Percentiles rank a stretch among this genome's conserved stretches.
Conservation (phyloP, 2,797 vertebrate genomes). For the Gorsachius magnificus region DNA sequence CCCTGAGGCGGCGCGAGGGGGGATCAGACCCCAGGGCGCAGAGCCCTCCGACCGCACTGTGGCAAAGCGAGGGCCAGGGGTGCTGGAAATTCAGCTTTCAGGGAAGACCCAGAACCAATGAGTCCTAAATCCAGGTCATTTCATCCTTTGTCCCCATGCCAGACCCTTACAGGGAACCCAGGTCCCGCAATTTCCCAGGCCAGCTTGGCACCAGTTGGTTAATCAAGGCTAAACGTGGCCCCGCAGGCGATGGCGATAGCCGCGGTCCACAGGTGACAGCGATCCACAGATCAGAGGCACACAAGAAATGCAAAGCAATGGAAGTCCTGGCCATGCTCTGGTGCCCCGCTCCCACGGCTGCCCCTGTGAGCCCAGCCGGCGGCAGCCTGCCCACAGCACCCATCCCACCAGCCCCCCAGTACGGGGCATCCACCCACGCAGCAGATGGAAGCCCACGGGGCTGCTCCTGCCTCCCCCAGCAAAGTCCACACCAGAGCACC, state of each 20-base stretch:
- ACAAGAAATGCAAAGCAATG: background rate
- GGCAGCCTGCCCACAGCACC: background rate
- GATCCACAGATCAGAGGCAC: fast-evolving
- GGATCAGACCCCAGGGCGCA: fast-evolving
- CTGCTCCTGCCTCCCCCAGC: background rate
- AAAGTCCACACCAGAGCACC: background rate
- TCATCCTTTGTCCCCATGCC: fast-evolving
- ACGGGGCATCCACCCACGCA: fast-evolving
- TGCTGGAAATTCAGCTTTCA: background rate
- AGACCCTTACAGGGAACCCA: background rate
- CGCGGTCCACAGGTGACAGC: background rate
- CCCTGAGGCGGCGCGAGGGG: fast-evolving
- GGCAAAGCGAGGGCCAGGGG: fast-evolving
- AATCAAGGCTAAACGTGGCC: background rate
- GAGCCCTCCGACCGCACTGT: fast-evolving
- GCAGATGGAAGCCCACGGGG: background rate
- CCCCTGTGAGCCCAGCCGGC: background rate
- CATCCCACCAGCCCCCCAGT: background rate
- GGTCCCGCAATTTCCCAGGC: fast-evolving
- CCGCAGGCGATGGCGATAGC: fast-evolving
- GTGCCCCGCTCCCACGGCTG: fast-evolving
- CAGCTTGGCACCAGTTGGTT: background rate
- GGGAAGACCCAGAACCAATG: background rate
- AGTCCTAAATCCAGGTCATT: background rate
- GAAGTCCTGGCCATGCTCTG: background rate